Base-by-base conservation (phyloP, 2,797 vertebrate genomes). In the Sphenopsis melanotis region DNA sequence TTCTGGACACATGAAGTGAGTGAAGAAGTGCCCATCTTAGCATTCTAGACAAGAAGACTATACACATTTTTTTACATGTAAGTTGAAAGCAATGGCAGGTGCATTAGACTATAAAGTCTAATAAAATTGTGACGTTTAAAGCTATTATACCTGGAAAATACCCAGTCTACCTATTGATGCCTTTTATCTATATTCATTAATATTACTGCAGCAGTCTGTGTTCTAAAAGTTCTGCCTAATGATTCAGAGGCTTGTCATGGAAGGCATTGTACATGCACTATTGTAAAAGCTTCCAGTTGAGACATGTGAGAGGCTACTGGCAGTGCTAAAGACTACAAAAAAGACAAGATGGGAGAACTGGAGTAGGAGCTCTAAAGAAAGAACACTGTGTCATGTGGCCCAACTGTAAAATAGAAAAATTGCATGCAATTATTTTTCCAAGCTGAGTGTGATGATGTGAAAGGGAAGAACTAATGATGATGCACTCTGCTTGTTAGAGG, bases 381-480 rank as follows among this genome's bases (percentile, higher is more conserved):
- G 97, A 97, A 95, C 92, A 97, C 83, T 93, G 95, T 97, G 97
- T 97, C 97, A 97, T 97, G 98, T 98, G 97, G 97, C 89, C 97
- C 97, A 97, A 98, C 97, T 97, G 95, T 92, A 98, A 98, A 98
- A 98, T 96, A 98, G 97, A 97, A 98, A 98, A 98, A 98, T 98
- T 98, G 97, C 97, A 96, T 97, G 97, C 97, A 98, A 98, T 98
- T 98, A 98, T 98, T 97, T 97, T 97, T 91, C 92, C 95, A 96
- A 94, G 97, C 97, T 95, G 94, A 98, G 95, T 72, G 92, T 89
- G 85, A 96, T 81, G 97, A 96, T 96, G 97, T 97, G 97, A 98
- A 98, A 98, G 96, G 94, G 80, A 98, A 95, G 92, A 97, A 97
- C 97, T 97, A 98, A 98, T 98, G 97, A 97, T 96, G 96, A 97